A percentile compares a stretch with the other conserved stretches of the same genome.
Conservation (phyloP, 2,113 vertebrate species). For the Stigmatopora nigra region DNA sequence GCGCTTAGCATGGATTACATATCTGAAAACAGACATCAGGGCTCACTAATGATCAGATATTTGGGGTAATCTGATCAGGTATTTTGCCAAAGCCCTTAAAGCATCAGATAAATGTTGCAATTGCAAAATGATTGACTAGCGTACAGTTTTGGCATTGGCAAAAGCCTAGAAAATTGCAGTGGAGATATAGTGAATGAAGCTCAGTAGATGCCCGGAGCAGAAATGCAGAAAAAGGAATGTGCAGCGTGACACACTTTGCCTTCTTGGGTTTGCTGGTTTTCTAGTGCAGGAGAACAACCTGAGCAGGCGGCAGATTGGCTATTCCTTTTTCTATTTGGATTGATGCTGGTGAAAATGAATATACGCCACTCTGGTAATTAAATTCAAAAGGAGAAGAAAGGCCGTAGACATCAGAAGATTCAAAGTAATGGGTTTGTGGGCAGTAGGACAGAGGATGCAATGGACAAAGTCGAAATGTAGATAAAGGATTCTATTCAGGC, state of each 20-base stretch:
- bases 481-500: slow-evolving; percentile 27
- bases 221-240: slow-evolving; percentile 25
- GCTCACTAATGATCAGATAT: slow-evolving; percentile 38
- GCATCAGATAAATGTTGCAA: slow-evolving; percentile 10
- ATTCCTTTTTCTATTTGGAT: slow-evolving; percentile 40
- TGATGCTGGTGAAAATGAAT: slow-evolving; percentile 32
- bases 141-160: slow-evolving; percentile 17
- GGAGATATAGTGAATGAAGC: not conserved
- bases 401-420: slow-evolving; percentile 24
- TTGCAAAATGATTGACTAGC: slow-evolving; percentile 23
- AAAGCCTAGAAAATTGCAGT: slow-evolving; percentile 14
- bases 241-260: slow-evolving; percentile 14
- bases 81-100: slow-evolving; percentile 33
- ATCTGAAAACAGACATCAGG: slow-evolving; percentile 35
- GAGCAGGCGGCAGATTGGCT: slow-evolving; percentile 13
- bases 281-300: not conserved
- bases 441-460: slow-evolving; percentile 9
- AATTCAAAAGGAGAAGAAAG: slow-evolving; percentile 48
- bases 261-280: slow-evolving; percentile 30
- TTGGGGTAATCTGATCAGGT: slow-evolving; percentile 47
- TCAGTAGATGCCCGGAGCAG: slow-evolving; percentile 1
- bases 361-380: slow-evolving; percentile 44
- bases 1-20: slow-evolving; percentile 41
- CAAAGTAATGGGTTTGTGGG: slow-evolving; percentile 27
- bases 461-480: slow-evolving; percentile 26